phyloP scores from a whole-genome alignment of 2,888 invertebrate species.

The Drosophila multiciliata region DNA sequence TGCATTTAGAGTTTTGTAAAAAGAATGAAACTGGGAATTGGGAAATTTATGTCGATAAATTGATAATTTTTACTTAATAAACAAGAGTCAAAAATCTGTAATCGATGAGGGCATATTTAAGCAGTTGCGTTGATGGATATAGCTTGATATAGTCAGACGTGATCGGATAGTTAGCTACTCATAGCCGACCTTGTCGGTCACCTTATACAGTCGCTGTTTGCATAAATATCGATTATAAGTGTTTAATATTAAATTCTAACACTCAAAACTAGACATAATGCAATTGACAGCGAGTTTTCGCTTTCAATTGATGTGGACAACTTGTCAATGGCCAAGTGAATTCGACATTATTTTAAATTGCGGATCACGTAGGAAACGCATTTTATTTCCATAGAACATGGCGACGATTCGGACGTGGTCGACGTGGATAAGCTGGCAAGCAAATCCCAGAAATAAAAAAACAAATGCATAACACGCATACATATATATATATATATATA shows the following conservation, averaged over 20 bases:
- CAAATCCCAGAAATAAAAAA: constrained; percentile 54
- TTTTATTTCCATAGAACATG: constrained; percentile 79
- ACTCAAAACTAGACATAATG: constrained; percentile 64
- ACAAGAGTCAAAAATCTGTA: background rate
- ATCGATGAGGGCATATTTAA: background rate
- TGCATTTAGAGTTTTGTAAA: background rate
- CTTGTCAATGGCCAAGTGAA: constrained; percentile 36
- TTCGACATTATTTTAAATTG: constrained; percentile 40
- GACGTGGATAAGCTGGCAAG: constrained; percentile 44
- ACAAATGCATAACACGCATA: constrained; percentile 33
- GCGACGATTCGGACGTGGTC: constrained; percentile 73
- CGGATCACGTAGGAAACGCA: constrained; percentile 71
- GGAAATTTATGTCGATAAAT: background rate
- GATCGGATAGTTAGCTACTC: constrained; percentile 22
- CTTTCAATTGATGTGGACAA: constrained; percentile 68
- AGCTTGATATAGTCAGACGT: constrained; percentile 34
- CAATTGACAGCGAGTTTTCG: constrained; percentile 75
- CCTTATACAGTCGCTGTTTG: constrained; percentile 68
- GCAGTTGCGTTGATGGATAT: background rate
- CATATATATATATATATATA: constrained; percentile 35
- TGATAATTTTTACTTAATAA: no score
- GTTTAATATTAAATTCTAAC: constrained; percentile 74
- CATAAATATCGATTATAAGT: constrained; percentile 77
- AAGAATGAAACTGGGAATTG: background rate
- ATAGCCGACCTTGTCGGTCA: constrained; percentile 56